A percentile compares a stretch with the other conserved stretches of the same genome.
phyloP scores from a whole-genome alignment of 2,888 invertebrate species.

The Plebejus argus region DNA sequence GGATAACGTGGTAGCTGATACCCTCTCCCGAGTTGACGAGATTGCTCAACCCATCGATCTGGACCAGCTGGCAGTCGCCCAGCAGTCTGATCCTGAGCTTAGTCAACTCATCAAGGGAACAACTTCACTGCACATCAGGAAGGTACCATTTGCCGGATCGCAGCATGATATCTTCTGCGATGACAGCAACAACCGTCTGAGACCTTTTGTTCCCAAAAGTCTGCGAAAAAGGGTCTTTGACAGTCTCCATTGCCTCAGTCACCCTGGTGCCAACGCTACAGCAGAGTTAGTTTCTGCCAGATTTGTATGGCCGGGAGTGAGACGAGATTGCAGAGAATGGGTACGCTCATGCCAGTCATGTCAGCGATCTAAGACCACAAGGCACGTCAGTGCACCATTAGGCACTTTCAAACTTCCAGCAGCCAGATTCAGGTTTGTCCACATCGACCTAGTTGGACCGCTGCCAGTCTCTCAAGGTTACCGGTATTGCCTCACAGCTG shows the following conservation, averaged over 20 bases:
- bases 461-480: not conserved
- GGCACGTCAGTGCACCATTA: not conserved
- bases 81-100: not conserved
- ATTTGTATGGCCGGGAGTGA: not conserved
- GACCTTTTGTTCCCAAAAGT: not conserved
- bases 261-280: not conserved
- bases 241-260: not conserved
- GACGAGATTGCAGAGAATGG: not conserved
- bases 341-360: not conserved
- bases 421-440: not conserved
- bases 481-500: not conserved
- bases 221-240: not conserved
- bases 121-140: not conserved
- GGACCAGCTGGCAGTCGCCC: not conserved
- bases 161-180: not conserved
- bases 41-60: not conserved
- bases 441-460: not conserved
- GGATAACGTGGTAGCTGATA: conserved; percentile 2
- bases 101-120: not conserved
- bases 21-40: not conserved
- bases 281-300: not conserved
- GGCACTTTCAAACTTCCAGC: not conserved
- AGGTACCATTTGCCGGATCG: not conserved
- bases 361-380: not conserved
- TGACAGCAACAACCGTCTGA: no score